Evolutionary conservation across 30 jellyfish, hydroid and myxozoan species (phyloP), one percentile per base, ranked within the genome.

Genomic region (Aurelia sp.): DNA sequence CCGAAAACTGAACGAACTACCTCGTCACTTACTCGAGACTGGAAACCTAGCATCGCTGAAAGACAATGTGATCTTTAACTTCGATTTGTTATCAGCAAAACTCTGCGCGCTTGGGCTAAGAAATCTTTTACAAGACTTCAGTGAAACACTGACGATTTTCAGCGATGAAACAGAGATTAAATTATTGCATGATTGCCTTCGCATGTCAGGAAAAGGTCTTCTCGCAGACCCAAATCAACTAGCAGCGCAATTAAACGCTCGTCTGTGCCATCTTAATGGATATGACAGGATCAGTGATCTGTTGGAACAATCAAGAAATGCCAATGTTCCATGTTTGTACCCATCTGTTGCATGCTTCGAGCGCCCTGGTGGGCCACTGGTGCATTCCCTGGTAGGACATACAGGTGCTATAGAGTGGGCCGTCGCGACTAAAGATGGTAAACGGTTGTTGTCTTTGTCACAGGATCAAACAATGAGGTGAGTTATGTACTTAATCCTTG

Each of bases 1-100:
- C 55, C 84, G 98, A 15, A 92, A 92, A 53, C 69, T 92, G 6
- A 92, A 85, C 60, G 98, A 92, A 59, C 96, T 92, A 17, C 98
- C 98, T 1, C 84, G 85, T 13, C 98, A 86, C 69, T 47, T 92
- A 61, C 76, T 81, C 22, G 51, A 52, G 52, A 62, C 92, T 10
- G 73, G 85, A 11, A 57, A 82, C 31, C 23, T 86, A 11, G 78
- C 72, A 15, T 23, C 71, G 16, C 87, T 92, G 66, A 92, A 83
- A 78, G 78, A 76, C 30, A 64, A 86, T 9, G 85, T 85, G 71
- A 11, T 88, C 19, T 78, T 73, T 48, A 86, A 86, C 73, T 92
- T 86, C 59, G 98, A 86, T 58, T 92, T 92, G 71, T 89, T 92
- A 13, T 64, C 57, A 3, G 61, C 87, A 17, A 81, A 92, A 59